Base-by-base conservation (phyloP, 1,140 invertebrate species). In the Drosophila nigromelanica region DNA sequence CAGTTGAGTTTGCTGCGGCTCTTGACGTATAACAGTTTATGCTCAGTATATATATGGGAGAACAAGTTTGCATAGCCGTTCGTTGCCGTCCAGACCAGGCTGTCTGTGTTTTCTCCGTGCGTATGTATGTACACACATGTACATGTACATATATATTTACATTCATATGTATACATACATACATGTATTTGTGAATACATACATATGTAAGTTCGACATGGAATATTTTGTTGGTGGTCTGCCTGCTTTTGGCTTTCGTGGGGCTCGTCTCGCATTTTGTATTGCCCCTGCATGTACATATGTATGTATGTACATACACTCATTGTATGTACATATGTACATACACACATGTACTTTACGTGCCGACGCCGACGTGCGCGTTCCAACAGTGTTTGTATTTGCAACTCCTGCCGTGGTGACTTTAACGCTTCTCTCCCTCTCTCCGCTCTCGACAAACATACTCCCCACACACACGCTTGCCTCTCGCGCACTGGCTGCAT, bases 211-310 rank as follows among this genome's bases (percentile, higher is more conserved):
- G 58, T 15, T 63, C 42, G 21, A 15, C 14, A 76, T 71, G 42
- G 10, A 58, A 72, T 51, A 67, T 60, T 55, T 24, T 45, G 39
- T 52, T 66, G 42, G 24, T 63, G 60, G 58, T 64, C 11, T 66
- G 30, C 43, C 71, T 61, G 58, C 39, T 75, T 70, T 67, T 70
- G 62, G 68, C 47, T 72, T 80, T 79, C 73, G 76, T 86, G 81
- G 81, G 81, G 81, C 81, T 80, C 81, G 78, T 80, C 81, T 73
- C 63, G 62, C 70, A 70, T 45, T 56, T 45, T 54, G 59, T 50
- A 30, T 45, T 43, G 27, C 37, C 30, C 30, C 33, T 72, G 27
- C 43, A 48, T 47, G 40, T 48, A 59, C 30, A 37, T 1, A 8
- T 10, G 5, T 69, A 43, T 37, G 15, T 54, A 50, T 45, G 27